Percentiles rank a stretch among this genome's conserved stretches.
These are phyloP conservation scores for Cavia porcellus DNA, from an alignment of 2,113 vertebrate genomes.

Conservation along the genomic window DNA sequence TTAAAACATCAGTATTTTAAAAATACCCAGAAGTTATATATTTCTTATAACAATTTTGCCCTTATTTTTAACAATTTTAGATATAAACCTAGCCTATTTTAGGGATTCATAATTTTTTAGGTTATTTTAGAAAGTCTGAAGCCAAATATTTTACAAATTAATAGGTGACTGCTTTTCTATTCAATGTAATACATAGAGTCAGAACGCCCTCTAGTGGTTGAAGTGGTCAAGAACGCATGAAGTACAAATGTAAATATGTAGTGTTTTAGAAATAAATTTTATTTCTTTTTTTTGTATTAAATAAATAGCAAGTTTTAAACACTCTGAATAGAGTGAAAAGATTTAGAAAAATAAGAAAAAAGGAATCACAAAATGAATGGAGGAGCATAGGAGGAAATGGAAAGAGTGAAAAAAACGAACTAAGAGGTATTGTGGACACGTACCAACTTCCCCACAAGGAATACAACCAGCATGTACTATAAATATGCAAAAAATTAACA, in stretches of 20 bases:
- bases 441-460: background rate
- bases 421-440: background rate
- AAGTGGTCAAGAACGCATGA: background rate
- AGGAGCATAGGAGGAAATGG: background rate
- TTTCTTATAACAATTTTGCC: background rate
- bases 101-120: background rate
- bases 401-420: background rate
- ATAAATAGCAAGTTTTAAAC: slow-evolving; percentile 17
- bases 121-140: background rate
- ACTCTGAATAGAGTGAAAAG: background rate
- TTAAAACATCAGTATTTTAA: slow-evolving; percentile 41
- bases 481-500: background rate
- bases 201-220: slow-evolving; percentile 68
- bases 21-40: background rate
- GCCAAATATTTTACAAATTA: too few species aligned
- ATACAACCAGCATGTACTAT: background rate
- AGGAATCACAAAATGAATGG: background rate
- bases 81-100: background rate
- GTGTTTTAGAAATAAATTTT: background rate
- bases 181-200: background rate
- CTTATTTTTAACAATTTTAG: background rate
- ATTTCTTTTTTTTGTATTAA: background rate
- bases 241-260: background rate
- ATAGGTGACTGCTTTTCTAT: accelerated
- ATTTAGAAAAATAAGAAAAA: background rate